Conservation (phyloP, 2,113 vertebrate species). For the Eudorcas thomsonii region DNA sequence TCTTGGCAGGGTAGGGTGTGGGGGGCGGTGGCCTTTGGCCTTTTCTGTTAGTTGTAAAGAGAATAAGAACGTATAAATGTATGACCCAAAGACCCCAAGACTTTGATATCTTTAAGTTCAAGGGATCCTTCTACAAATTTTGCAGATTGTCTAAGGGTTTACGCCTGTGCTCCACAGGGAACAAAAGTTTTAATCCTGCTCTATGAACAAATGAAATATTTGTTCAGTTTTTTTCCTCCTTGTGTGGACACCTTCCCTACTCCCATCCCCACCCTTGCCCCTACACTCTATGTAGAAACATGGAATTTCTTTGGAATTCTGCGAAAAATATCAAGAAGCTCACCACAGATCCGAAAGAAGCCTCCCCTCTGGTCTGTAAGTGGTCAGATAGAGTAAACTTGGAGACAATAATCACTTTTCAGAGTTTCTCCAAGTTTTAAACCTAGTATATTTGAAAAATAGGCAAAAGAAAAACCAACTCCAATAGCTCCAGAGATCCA, state of each 20-base stretch:
- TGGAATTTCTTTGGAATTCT: background rate
- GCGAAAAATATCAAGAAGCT: background rate
- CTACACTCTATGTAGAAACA: background rate
- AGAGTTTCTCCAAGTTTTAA: conserved; percentile 18
- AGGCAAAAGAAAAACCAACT: background rate
- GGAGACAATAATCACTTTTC: background rate
- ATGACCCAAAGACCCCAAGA: background rate
- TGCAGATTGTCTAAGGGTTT: background rate
- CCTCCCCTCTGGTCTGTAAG: background rate
- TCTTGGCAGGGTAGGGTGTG: background rate
- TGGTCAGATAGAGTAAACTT: background rate
- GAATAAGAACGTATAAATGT: background rate
- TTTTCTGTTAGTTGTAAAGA: background rate
- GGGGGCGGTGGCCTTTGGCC: background rate
- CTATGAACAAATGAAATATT: background rate
- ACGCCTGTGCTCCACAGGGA: background rate
- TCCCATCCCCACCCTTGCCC: background rate
- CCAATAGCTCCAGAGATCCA: background rate
- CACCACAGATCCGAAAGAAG: background rate
- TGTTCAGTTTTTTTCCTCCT: background rate
- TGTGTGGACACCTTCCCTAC: background rate
- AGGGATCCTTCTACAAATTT: background rate
- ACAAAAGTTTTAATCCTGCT: background rate
- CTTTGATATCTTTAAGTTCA: background rate
- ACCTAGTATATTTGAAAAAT: background rate